phyloP scores from a whole-genome alignment of 2,113 vertebrate species.

The Elgaria multicarinata region DNA sequence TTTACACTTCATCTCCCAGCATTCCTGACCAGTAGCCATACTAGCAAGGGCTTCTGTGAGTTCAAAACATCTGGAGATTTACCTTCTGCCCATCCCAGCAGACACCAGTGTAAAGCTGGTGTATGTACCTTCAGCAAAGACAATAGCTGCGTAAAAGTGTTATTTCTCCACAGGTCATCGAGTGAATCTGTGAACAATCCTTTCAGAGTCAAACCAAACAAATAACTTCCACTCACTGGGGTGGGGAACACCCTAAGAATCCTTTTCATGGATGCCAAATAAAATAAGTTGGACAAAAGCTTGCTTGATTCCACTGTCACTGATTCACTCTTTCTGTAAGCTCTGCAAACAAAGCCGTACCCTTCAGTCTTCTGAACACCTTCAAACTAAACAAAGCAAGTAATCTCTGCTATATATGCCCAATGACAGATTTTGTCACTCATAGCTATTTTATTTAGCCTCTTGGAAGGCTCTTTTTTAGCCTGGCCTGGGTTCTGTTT shows the following conservation, averaged over 20 bases:
- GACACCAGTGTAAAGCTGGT: not conserved
- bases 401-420: constrained; percentile 32
- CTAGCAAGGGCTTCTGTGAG: no score
- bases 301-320: not conserved
- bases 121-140: not conserved
- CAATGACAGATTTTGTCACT: constrained; percentile 36
- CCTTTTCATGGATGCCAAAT: not conserved
- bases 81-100: not conserved
- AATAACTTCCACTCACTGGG: not conserved
- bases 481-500: constrained; percentile 47
- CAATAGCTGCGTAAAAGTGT: not conserved
- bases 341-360: constrained; percentile 21
- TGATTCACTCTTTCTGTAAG: constrained; percentile 13
- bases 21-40: no score
- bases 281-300: not conserved
- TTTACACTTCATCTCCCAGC: no score
- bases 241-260: not conserved
- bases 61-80: not conserved
- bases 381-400: constrained; percentile 50
- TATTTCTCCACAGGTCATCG: not conserved
- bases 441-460: constrained; percentile 55
- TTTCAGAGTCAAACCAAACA: not conserved
- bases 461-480: constrained; percentile 45
- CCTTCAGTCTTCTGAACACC: constrained; percentile 50
- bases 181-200: not conserved